phyloP scores from a whole-genome alignment of 2,888 invertebrate genomes.

The Dolichopus griseipennis region DNA sequence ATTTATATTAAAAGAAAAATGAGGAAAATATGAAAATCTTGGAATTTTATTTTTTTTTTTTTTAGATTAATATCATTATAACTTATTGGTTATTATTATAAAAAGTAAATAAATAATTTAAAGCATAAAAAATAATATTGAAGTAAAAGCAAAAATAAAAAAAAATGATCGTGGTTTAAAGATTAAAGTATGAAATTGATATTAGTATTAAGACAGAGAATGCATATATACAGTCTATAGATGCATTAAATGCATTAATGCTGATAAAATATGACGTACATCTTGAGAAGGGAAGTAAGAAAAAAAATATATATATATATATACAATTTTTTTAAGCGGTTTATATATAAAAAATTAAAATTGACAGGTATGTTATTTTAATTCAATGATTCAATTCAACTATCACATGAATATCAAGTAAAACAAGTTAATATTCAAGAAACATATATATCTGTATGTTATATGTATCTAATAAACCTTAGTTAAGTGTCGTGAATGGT shows the following conservation, averaged over 20 bases:
- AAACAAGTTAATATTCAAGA: too few relatives aligned
- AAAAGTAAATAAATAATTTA: constrained; percentile 1
- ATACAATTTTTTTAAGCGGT: background rate
- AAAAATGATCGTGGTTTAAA: background rate
- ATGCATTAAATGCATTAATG: background rate
- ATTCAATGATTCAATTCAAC: too few relatives aligned
- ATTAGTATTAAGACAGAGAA: too few relatives aligned
- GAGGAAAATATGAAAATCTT: too few relatives aligned
- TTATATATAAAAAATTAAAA: background rate
- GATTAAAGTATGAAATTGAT: background rate
- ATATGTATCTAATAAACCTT: too few relatives aligned
- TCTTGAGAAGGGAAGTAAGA: too few relatives aligned
- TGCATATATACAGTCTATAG: too few relatives aligned
- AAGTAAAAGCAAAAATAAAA: background rate
- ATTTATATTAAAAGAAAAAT: too few relatives aligned
- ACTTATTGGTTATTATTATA: constrained; percentile 1
- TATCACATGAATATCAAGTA: too few relatives aligned
- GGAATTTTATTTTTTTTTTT: background rate
- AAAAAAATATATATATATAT: background rate
- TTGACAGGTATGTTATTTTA: background rate
- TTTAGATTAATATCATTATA: background rate
- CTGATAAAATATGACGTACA: background rate
- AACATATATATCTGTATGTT: too few relatives aligned
- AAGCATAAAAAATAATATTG: background rate
- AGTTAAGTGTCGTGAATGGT: too few relatives aligned